Conservation (phyloP, 2,888 invertebrate species). For the Sphaeridia pumilis region DNA sequence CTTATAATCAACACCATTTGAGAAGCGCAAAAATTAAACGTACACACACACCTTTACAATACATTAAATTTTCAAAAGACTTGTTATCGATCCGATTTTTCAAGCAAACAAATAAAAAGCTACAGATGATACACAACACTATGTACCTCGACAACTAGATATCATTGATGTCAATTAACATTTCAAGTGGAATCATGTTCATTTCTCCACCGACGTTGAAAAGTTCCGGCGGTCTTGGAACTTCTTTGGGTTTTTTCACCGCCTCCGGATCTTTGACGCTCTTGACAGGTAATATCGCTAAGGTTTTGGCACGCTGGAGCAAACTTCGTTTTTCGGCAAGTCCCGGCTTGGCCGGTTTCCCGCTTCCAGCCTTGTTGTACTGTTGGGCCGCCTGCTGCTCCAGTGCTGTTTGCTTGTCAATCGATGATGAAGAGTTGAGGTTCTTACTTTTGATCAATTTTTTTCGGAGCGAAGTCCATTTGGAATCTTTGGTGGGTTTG, state of each 20-base stretch:
- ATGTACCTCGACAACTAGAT: slow-evolving; percentile 18
- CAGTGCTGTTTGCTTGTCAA: slow-evolving; percentile 11
- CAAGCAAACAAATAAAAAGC: too few species aligned
- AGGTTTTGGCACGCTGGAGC: slow-evolving; percentile 35
- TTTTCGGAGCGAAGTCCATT: slow-evolving; percentile 35
- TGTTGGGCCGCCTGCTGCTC: slow-evolving; percentile 15
- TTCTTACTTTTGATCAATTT: slow-evolving; percentile 33
- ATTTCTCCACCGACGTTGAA: slow-evolving; percentile 36
- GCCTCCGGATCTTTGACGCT: slow-evolving; percentile 22
- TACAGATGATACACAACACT: neutral
- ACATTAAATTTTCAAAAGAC: too few species aligned
- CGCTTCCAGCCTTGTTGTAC: neutral
- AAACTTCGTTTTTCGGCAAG: slow-evolving; percentile 30
- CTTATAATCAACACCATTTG: too few species aligned
- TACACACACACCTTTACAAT: too few species aligned
- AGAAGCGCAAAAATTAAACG: too few species aligned
- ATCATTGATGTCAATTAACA: slow-evolving; percentile 36
- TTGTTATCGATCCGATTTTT: too few species aligned
- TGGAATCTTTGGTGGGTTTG: slow-evolving; percentile 29
- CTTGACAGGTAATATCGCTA: slow-evolving; percentile 33
- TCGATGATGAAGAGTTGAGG: slow-evolving; percentile 15
- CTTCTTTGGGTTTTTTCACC: slow-evolving; percentile 20
- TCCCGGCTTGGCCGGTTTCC: slow-evolving; percentile 8
- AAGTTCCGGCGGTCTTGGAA: slow-evolving; percentile 29
- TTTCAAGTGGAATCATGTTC: slow-evolving; percentile 35